A percentile compares a stretch with the other conserved stretches of the same genome.
These are phyloP conservation scores for Brachynemurus nebulosus DNA, from an alignment of 2,888 invertebrate genomes.

Conservation along the genomic window DNA sequence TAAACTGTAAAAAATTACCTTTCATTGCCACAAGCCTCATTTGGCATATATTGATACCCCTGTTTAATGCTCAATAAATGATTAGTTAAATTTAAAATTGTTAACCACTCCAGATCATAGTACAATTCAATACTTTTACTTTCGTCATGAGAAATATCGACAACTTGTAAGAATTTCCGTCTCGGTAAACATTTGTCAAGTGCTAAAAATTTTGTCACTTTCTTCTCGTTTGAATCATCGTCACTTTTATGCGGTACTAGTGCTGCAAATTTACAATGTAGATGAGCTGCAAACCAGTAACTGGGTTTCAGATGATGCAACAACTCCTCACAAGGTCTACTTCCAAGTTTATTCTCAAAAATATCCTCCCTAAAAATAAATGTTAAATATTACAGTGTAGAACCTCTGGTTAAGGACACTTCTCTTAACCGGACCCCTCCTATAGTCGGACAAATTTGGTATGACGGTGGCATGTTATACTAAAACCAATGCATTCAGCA, in stretches of 20 bases:
- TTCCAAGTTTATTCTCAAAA: conserved; percentile 69
- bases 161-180: conserved; percentile 76
- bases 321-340: conserved; percentile 69
- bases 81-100: conserved; percentile 76
- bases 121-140: conserved; percentile 41
- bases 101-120: conserved; percentile 91
- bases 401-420: too few species aligned
- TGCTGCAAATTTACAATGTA: conserved; percentile 93
- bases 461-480: too few species aligned
- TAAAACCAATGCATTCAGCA: too few species aligned
- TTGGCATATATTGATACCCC: conserved; percentile 65
- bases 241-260: conserved; percentile 54
- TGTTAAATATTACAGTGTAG: too few species aligned
- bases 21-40: too few species aligned
- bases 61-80: conserved; percentile 66
- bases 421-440: too few species aligned
- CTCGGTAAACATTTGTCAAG: conserved; percentile 93
- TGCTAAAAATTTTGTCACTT: conserved; percentile 73
- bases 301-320: conserved; percentile 66
- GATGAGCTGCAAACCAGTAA: conserved; percentile 95
- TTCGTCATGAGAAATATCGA: conserved; percentile 40
- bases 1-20: too few species aligned
- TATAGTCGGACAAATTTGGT: neutral
- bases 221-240: conserved; percentile 30
- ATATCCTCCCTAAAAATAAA: conserved; percentile 58